These are phyloP conservation scores for Adoxophyes honmai DNA, from an alignment of 1,140 invertebrate species.

Conservation along the genomic window DNA sequence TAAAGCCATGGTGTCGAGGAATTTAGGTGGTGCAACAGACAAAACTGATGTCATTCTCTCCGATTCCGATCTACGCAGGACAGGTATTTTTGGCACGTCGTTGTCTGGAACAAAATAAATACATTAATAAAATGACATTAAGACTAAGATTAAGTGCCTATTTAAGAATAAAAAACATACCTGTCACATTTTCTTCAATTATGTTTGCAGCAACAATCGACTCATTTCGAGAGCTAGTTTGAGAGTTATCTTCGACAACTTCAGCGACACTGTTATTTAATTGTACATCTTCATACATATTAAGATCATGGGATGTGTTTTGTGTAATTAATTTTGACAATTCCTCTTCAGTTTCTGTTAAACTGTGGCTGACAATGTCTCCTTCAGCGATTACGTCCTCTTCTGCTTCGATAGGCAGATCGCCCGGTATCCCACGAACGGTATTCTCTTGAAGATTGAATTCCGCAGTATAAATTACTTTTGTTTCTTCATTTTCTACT, in stretches of 20 bases:
- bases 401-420: slow-evolving; percentile 17
- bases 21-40: slow-evolving; percentile 78
- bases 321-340: slow-evolving; percentile 15
- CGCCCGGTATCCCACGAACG: slow-evolving; percentile 24
- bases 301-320: slow-evolving; percentile 21
- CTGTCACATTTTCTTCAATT: slow-evolving; percentile 11
- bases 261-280: slow-evolving; percentile 19
- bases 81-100: slow-evolving; percentile 56
- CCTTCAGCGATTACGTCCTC: slow-evolving; percentile 41
- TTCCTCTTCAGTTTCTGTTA: slow-evolving; percentile 25
- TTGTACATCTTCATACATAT: slow-evolving; percentile 38
- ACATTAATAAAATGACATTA: too few species aligned
- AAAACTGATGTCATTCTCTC: slow-evolving; percentile 69
- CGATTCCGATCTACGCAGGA: slow-evolving; percentile 63
- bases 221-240: background rate
- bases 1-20: slow-evolving; percentile 86
- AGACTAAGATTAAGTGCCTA: too few species aligned
- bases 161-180: slow-evolving; percentile 11
- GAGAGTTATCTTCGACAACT: slow-evolving; percentile 16
- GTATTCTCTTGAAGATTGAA: slow-evolving; percentile 54
- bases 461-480: slow-evolving; percentile 66
- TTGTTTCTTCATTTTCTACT: slow-evolving; percentile 78
- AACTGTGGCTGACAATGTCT: slow-evolving; percentile 52
- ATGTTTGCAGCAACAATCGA: background rate
- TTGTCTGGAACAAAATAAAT: slow-evolving; percentile 59